Conservation (phyloP, 2,888 invertebrate species). For the Drosophila incognita region DNA sequence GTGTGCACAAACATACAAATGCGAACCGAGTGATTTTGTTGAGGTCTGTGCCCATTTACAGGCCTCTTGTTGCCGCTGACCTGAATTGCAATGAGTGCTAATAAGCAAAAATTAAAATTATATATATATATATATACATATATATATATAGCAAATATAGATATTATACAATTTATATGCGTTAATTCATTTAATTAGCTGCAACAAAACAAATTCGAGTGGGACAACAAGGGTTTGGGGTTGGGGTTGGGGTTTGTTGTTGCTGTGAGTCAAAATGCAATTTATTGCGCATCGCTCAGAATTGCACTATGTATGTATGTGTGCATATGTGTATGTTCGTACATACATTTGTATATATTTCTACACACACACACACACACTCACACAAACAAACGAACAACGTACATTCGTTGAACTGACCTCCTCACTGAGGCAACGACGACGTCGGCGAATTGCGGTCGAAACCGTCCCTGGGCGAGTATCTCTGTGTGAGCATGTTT, state of each 20-base stretch:
- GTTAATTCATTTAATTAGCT: slow-evolving; percentile 65
- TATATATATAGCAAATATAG: slow-evolving; percentile 6
- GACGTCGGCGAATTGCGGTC: slow-evolving; percentile 79
- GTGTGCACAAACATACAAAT: neutral
- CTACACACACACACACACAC: slow-evolving; percentile 14
- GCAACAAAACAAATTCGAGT: slow-evolving; percentile 25
- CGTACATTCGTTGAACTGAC: slow-evolving; percentile 70
- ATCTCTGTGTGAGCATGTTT: slow-evolving; percentile 50
- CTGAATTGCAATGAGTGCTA: slow-evolving; percentile 49
- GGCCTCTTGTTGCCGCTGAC: slow-evolving; percentile 45
- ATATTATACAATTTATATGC: slow-evolving; percentile 48
- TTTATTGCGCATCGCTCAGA: slow-evolving; percentile 73
- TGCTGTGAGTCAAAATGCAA: slow-evolving; percentile 57
- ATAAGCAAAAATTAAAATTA: slow-evolving; percentile 43
- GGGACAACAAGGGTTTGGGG: neutral
- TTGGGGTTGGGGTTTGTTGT: neutral
- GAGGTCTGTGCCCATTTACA: slow-evolving; percentile 54
- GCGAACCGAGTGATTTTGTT: slow-evolving; percentile 34
- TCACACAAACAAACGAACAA: slow-evolving; percentile 45
- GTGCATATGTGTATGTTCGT: slow-evolving; percentile 17
- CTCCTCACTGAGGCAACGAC: slow-evolving; percentile 63
- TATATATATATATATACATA: neutral
- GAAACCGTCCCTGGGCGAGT: slow-evolving; percentile 82
- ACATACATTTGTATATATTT: slow-evolving; percentile 8
- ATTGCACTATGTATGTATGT: slow-evolving; percentile 29